Evolutionary conservation across 2,888 invertebrate species (phyloP).

Genomic region (Melanostoma scalare): DNA sequence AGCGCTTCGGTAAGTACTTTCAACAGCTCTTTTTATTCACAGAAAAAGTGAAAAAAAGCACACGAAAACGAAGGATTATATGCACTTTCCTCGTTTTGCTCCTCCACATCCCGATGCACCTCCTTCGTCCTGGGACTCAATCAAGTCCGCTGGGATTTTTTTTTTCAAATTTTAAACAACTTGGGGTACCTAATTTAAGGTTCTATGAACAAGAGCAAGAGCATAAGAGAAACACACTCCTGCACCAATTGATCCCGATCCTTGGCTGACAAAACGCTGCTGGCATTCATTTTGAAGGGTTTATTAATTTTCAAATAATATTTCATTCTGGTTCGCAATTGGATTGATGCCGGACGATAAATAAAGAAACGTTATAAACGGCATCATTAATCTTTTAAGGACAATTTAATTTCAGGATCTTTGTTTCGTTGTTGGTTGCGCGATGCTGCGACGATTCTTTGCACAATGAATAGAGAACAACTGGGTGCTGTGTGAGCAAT

Average conservation of each 20-base stretch:
- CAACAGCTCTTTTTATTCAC: slow-evolving; percentile 55
- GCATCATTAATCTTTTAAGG: slow-evolving; percentile 71
- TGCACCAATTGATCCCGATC: slow-evolving; percentile 53
- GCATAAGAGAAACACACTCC: background rate
- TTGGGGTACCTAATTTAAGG: slow-evolving; percentile 36
- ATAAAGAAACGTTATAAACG: slow-evolving; percentile 66
- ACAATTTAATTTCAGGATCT: slow-evolving; percentile 71
- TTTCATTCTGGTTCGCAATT: slow-evolving; percentile 48
- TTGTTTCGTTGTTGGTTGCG: slow-evolving; percentile 17
- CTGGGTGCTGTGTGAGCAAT: slow-evolving; percentile 37
- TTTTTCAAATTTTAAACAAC: background rate
- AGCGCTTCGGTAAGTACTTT: slow-evolving; percentile 67
- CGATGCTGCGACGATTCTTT: background rate
- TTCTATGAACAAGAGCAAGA: background rate
- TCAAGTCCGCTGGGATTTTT: slow-evolving; percentile 37
- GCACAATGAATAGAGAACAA: slow-evolving; percentile 16
- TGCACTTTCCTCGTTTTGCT: slow-evolving; percentile 11
- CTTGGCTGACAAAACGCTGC: slow-evolving; percentile 45
- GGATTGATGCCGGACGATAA: slow-evolving; percentile 64
- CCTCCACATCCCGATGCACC: too few species aligned
- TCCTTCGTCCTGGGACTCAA: slow-evolving; percentile 55
- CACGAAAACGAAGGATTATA: slow-evolving; percentile 38
- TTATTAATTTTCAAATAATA: slow-evolving; percentile 70
- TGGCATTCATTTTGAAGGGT: slow-evolving; percentile 48
- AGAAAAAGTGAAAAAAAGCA: slow-evolving; percentile 23